Evolutionary conservation across 2,888 invertebrate species (phyloP).

Genomic region (Meghimatium bilineatum): DNA sequence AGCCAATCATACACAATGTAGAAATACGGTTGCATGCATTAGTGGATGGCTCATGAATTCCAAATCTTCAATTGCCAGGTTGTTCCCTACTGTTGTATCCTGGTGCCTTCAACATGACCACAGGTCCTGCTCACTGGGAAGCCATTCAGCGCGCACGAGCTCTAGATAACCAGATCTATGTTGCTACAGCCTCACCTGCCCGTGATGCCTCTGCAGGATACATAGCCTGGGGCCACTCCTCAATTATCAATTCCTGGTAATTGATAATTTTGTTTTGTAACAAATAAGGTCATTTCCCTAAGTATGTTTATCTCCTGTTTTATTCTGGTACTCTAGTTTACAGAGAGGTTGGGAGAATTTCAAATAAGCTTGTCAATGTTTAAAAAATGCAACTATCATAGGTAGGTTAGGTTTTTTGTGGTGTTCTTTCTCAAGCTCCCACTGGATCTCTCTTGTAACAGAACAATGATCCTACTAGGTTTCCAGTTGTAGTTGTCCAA

Average conservation of each 20-base stretch:
- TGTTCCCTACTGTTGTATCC: conserved; percentile 93
- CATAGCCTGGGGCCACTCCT: conserved; percentile 92
- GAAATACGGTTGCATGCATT: too few species aligned
- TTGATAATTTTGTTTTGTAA: neutral
- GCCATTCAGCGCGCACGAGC: conserved; percentile 88
- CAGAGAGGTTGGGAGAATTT: too few species aligned
- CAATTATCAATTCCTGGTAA: conserved; percentile 87
- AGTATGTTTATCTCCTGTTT: neutral
- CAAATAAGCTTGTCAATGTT: too few species aligned
- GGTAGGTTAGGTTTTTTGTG: too few species aligned
- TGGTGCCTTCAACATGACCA: conserved; percentile 96
- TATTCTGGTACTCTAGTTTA: too few species aligned
- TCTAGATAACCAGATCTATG: conserved; percentile 91
- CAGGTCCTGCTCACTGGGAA: conserved; percentile 96
- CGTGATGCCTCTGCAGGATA: conserved; percentile 85
- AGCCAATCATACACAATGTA: too few species aligned
- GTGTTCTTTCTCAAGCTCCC: too few species aligned
- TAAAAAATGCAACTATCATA: too few species aligned
- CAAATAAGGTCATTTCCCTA: neutral
- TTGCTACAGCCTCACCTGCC: conserved; percentile 90
- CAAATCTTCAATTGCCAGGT: conserved; percentile 79
- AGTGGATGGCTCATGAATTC: too few species aligned
- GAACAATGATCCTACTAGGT: too few species aligned
- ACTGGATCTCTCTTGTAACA: too few species aligned
- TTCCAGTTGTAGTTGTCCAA: too few species aligned